Evolutionary conservation across 2,888 invertebrate genomes (phyloP), one percentile per base, ranked within the genome.

Genomic region (Drosophila engyochracea): DNA sequence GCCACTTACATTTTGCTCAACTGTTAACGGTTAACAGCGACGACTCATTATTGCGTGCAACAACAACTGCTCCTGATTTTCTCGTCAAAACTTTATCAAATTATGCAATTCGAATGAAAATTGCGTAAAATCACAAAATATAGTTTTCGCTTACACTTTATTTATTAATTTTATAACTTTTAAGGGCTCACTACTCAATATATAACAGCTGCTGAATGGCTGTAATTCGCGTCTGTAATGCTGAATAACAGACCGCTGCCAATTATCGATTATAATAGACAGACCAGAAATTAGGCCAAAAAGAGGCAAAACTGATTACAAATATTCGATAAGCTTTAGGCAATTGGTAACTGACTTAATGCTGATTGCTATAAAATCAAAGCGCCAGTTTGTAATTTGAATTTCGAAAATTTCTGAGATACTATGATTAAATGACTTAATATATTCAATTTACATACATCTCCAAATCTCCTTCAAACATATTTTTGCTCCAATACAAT

Each of bases 21-120:
- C n/a, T 78, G 78, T 78, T 74, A 70, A 4, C 16, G 47, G 41
- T 63, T 77, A 77, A 74, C 78, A 77, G 77, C 35, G 37, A 60
- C 57, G 60, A 41, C 30, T 33, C 54, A 28, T 65, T 69, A 57
- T 51, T 57, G 39, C 35, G 33, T 14, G 10, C 10, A 30, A 28
- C 2, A 28, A n/a, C 1, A 28, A n/a, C n/a, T 16, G 22, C 28
- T 28, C 14, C 12, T 47, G 37, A 16, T 14, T 3, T 25, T 25
- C 19, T 19, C 39, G n/a, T 30, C 19, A 35, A 66, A 19, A 30
- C 14, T 30, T 10, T n/a, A 30, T 19, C 33, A 25, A 2, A 49
- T 49, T 49, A 22, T 51, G 65, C 68, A 33, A 30, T 14, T 16
- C n/a, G 4, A 14, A 12, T 7, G 5, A 22, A 31, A 30, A 4